Conservation (phyloP, 1,140 invertebrate genomes). For the Laupala kohalensis region DNA sequence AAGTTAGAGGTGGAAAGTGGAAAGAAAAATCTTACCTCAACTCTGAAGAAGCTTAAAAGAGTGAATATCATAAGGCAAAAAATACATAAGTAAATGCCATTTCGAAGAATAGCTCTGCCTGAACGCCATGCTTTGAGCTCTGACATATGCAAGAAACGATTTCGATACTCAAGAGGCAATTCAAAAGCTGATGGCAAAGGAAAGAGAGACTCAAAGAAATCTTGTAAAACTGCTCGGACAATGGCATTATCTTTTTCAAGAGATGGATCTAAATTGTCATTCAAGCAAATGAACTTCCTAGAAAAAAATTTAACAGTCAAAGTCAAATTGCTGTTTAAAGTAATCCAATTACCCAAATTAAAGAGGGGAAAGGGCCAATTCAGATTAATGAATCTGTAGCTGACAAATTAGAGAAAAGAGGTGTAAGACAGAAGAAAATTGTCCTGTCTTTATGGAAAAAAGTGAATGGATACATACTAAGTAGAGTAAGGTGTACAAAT, state of each 20-base stretch:
- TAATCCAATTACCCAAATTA: too few relatives aligned
- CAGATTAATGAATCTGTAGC: too few relatives aligned
- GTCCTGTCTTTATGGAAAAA: too few relatives aligned
- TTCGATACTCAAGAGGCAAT: constrained; percentile 50
- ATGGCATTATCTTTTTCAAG: constrained; percentile 48
- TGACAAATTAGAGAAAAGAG: too few relatives aligned
- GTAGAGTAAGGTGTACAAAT: too few relatives aligned
- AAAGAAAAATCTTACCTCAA: constrained; percentile 4
- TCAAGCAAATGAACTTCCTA: constrained; percentile 80
- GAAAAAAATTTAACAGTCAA: too few relatives aligned
- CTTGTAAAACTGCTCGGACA: constrained; percentile 53
- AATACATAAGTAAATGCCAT: constrained; percentile 1
- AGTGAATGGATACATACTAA: too few relatives aligned
- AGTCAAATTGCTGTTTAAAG: too few relatives aligned
- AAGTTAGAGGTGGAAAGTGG: not conserved
- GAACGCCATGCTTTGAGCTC: constrained; percentile 47
- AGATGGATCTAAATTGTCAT: constrained; percentile 62
- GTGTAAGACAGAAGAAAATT: too few relatives aligned
- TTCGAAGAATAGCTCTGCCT: not conserved
- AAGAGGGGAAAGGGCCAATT: too few relatives aligned
- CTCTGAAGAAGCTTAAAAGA: constrained; percentile 5
- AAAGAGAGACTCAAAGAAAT: constrained; percentile 65
- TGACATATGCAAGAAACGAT: constrained; percentile 50
- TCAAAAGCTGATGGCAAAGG: constrained; percentile 63
- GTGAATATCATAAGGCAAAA: constrained; percentile 5